Percentiles rank a stretch among this genome's conserved stretches.
These are phyloP conservation scores for Coregonus ussuriensis DNA, from an alignment of 2,797 vertebrate genomes.

Conservation along the genomic window DNA sequence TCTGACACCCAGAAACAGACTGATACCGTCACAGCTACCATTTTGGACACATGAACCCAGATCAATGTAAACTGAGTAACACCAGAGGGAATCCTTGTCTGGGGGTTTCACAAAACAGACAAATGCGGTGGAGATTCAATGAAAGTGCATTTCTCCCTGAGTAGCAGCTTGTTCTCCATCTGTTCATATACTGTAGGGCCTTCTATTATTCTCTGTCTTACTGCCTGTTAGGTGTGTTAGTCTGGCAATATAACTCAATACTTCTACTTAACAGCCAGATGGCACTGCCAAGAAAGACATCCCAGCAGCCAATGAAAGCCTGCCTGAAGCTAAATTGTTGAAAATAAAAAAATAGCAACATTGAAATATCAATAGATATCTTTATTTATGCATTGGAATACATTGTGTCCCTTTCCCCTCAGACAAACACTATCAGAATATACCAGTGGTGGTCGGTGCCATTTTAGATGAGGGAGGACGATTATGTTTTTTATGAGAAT, in stretches of 20 bases:
- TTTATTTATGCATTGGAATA: neutral
- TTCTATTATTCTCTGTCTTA: conserved; percentile 8
- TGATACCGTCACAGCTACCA: neutral
- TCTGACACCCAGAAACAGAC: neutral
- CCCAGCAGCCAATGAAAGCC: neutral
- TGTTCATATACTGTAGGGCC: neutral
- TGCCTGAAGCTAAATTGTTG: neutral
- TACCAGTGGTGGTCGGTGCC: no score
- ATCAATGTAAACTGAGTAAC: neutral
- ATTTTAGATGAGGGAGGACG: no score
- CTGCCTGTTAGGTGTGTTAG: conserved; percentile 8
- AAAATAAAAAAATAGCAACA: neutral
- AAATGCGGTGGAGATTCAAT: neutral
- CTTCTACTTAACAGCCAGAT: neutral
- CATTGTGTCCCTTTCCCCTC: no score
- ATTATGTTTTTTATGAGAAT: no score
- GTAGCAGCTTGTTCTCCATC: conserved; percentile 10
- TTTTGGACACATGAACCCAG: neutral
- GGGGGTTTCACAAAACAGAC: neutral
- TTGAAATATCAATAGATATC: neutral
- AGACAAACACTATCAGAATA: no score
- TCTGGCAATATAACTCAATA: neutral
- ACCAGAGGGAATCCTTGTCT: neutral
- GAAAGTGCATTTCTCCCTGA: neutral
- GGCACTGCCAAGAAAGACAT: neutral